Conservation (phyloP, 2,113 vertebrate species). For the Astur gentilis region DNA sequence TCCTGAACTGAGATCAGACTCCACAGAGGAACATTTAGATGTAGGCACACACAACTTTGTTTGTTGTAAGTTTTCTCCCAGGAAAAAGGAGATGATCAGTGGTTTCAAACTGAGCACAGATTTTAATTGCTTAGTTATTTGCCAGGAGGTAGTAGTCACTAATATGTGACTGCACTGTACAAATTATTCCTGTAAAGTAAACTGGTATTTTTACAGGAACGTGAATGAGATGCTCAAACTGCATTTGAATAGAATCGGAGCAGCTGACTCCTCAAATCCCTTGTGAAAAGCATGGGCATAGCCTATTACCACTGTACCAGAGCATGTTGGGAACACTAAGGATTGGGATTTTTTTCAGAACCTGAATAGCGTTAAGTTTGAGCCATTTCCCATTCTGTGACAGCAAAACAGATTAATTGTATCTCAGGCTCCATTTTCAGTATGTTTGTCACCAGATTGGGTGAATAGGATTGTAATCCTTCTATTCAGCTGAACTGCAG, state of each 20-base stretch:
- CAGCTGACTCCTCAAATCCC: slow-evolving; percentile 10
- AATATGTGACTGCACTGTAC: neutral
- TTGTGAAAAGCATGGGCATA: neutral
- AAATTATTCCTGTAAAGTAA: neutral
- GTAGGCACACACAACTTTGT: neutral
- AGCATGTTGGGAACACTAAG: neutral
- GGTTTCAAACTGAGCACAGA: neutral
- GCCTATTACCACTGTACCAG: neutral
- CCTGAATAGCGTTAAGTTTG: neutral
- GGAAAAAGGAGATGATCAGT: neutral
- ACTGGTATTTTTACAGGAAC: neutral
- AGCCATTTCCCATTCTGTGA: slow-evolving; percentile 15
- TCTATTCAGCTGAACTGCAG: slow-evolving; percentile 65
- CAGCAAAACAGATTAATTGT: slow-evolving; percentile 51
- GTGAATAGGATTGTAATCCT: slow-evolving; percentile 68
- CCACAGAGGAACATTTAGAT: neutral
- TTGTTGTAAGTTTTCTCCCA: slow-evolving; percentile 22
- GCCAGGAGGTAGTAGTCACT: neutral
- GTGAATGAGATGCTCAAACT: neutral
- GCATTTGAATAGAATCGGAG: neutral
- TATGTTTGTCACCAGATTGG: slow-evolving; percentile 45
- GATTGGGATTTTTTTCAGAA: neutral
- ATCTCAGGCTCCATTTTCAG: neutral
- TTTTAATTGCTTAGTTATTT: slow-evolving; percentile 49
- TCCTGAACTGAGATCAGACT: neutral